A percentile compares a stretch with the other conserved stretches of the same genome.
Conservation (phyloP, 2,888 invertebrate species). For the Ernsta delagoae region DNA sequence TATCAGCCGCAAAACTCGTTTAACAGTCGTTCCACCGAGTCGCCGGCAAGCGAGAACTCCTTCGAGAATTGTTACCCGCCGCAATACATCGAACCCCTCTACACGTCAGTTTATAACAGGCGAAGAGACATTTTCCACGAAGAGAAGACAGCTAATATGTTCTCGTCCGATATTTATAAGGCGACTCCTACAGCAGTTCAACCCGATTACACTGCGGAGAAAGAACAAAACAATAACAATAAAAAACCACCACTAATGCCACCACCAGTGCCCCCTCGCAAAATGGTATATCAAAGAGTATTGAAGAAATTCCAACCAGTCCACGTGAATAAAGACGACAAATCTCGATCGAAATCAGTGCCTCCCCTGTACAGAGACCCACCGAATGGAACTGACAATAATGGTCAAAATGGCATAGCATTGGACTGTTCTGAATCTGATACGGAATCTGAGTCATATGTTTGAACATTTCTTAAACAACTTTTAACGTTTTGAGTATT, state of each 20-base stretch:
- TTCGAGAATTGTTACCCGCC: slow-evolving; percentile 74
- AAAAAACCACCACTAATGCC: slow-evolving; percentile 82
- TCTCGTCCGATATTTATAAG: slow-evolving; percentile 77
- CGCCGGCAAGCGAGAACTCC: slow-evolving; percentile 78
- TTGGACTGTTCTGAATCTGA: slow-evolving; percentile 79
- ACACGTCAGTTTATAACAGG: slow-evolving; percentile 76
- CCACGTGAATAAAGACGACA: slow-evolving; percentile 86
- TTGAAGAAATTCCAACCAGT: slow-evolving; percentile 87
- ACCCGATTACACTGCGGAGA: slow-evolving; percentile 65
- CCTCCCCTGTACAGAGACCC: slow-evolving; percentile 76
- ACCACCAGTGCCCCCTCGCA: slow-evolving; percentile 86
- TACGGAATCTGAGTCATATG: slow-evolving; percentile 82
- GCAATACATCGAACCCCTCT: slow-evolving; percentile 78
- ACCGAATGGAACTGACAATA: slow-evolving; percentile 66
- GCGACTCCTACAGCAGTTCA: slow-evolving; percentile 80
- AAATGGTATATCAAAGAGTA: slow-evolving; percentile 77
- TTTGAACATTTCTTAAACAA: slow-evolving; percentile 52
- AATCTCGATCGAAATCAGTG: slow-evolving; percentile 77
- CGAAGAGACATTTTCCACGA: slow-evolving; percentile 76
- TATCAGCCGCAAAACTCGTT: slow-evolving; percentile 77
- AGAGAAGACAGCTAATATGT: slow-evolving; percentile 69
- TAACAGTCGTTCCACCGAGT: slow-evolving; percentile 75
- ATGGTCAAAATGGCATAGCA: slow-evolving; percentile 67
- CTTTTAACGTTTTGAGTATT: slow-evolving; percentile 36
- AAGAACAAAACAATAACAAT: slow-evolving; percentile 62